phyloP scores from a whole-genome alignment of 2,113 vertebrate genomes.

The Mesembrinibis cayennensis region DNA sequence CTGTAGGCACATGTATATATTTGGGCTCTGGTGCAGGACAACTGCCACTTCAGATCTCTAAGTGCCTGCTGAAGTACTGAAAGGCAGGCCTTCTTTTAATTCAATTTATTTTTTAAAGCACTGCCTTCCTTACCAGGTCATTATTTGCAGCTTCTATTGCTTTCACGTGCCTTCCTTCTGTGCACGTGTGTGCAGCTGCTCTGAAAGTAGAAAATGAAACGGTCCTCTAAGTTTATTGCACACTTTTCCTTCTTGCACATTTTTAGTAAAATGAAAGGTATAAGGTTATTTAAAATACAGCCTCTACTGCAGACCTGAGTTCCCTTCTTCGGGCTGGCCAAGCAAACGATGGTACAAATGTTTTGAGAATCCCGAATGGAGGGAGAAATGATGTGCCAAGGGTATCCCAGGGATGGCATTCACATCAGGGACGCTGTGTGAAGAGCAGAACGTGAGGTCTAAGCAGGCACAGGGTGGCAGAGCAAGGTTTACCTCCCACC shows the following conservation, averaged over 20 bases:
- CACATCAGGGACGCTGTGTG: neutral
- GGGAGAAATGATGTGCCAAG: neutral
- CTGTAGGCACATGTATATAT: neutral
- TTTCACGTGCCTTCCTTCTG: neutral
- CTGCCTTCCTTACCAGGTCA: neutral
- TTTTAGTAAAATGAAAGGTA: neutral
- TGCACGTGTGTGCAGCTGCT: neutral
- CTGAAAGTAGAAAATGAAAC: neutral
- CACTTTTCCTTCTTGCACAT: neutral
- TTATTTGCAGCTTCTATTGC: neutral
- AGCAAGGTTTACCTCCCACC: neutral
- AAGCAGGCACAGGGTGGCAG: neutral
- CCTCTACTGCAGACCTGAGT: neutral
- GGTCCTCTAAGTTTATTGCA: neutral
- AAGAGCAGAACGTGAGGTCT: neutral
- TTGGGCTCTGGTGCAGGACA: neutral
- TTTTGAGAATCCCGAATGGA: neutral
- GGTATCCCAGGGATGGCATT: too few species aligned
- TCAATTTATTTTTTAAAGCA: neutral
- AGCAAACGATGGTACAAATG: accelerated
- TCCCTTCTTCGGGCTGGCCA: neutral
- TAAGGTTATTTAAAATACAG: neutral
- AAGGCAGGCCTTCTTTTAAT: neutral
- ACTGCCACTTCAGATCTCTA: neutral
- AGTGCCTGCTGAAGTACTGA: neutral